Conservation (phyloP, 1,140 invertebrate genomes). For the Thaumetopoea pityocampa region DNA sequence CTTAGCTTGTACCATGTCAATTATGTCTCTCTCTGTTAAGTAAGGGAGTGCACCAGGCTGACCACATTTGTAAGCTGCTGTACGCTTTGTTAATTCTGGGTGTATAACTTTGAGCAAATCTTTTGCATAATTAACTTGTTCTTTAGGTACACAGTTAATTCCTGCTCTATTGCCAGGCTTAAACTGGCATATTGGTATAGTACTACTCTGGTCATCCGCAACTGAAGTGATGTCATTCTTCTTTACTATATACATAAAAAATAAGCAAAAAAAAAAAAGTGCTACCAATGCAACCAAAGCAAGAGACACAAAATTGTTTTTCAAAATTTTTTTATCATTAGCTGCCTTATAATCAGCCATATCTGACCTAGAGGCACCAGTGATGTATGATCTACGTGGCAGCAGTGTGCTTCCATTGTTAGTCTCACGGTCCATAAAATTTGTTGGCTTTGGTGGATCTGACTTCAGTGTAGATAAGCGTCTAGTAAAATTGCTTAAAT, state of each 20-base stretch:
- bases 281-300: conserved; percentile 77
- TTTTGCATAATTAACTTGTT: conserved; percentile 77
- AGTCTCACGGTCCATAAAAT: conserved; percentile 51
- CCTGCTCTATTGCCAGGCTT: conserved; percentile 69
- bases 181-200: conserved; percentile 76
- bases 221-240: conserved; percentile 69
- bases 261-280: conserved; percentile 81
- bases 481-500: conserved; percentile 80
- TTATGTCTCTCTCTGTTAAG: conserved; percentile 77
- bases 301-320: conserved; percentile 81
- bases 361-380: conserved; percentile 56
- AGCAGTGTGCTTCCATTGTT: conserved; percentile 57
- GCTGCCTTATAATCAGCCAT: conserved; percentile 67
- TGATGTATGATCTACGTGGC: conserved; percentile 53
- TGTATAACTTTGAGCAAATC: conserved; percentile 78
- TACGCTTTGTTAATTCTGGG: conserved; percentile 75
- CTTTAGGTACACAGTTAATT: conserved; percentile 78
- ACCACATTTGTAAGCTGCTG: conserved; percentile 78
- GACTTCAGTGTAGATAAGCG: conserved; percentile 76
- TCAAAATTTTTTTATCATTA: conserved; percentile 71
- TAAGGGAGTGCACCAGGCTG: conserved; percentile 66
- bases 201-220: conserved; percentile 71
- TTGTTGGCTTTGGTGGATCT: conserved; percentile 52
- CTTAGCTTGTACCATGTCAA: conserved; percentile 61
- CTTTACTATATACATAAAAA: conserved; percentile 81